Evolutionary conservation across 2,113 vertebrate species (phyloP).

Genomic region (Suricata suricatta): DNA sequence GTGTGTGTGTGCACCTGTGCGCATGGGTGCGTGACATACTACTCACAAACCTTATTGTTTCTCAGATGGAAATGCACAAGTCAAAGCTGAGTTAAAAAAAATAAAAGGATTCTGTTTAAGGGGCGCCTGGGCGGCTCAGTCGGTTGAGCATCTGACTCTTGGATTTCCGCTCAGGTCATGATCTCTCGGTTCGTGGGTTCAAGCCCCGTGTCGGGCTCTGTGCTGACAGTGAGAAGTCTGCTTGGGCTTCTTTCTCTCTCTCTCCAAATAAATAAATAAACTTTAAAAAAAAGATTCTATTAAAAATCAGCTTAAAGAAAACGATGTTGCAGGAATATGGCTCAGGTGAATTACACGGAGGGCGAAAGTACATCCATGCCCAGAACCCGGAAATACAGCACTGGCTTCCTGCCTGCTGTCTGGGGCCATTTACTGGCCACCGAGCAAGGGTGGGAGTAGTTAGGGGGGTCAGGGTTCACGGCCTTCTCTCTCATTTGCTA

Average conservation of each 20-base stretch:
- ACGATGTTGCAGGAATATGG: neutral
- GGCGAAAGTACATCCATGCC: fast-evolving
- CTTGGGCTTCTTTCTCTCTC: neutral
- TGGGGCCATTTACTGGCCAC: fast-evolving
- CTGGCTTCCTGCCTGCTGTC: neutral
- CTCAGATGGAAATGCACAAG: neutral
- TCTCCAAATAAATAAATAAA: neutral
- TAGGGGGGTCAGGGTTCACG: neutral
- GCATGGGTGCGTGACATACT: fast-evolving
- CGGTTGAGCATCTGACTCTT: neutral
- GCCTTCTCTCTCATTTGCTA: neutral
- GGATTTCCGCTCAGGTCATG: neutral
- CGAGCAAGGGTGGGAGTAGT: fast-evolving
- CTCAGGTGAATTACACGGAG: neutral
- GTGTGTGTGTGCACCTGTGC: fast-evolving
- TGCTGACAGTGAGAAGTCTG: neutral
- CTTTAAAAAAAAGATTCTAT: neutral
- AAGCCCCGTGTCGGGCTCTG: neutral
- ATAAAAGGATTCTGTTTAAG: neutral
- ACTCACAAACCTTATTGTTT: no score
- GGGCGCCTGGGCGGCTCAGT: neutral
- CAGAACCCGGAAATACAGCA: neutral
- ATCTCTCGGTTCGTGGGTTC: neutral
- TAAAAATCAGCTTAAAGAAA: neutral
- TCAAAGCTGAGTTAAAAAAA: neutral